Evolutionary conservation across 2,113 vertebrate genomes (phyloP).

Genomic region (Cathartes aura): DNA sequence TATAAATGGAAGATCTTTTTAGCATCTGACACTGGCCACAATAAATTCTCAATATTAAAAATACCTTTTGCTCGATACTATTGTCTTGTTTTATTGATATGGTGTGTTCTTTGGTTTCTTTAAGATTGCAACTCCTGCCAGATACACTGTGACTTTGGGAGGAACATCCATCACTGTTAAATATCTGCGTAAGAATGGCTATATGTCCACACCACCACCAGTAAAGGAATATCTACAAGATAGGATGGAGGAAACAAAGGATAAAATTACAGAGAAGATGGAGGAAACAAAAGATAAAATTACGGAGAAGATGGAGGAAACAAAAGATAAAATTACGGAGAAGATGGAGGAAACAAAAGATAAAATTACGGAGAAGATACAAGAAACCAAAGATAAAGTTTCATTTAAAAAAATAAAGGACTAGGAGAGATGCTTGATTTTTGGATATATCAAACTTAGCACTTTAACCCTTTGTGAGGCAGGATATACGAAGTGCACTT

Average conservation of each 20-base stretch:
- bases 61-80: not conserved
- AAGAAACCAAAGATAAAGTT: constrained; percentile 95
- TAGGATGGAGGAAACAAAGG: constrained; percentile 85
- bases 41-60: not conserved
- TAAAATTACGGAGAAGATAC: constrained; percentile 87
- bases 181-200: constrained; percentile 88
- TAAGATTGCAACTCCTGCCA: constrained; percentile 93
- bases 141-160: constrained; percentile 92
- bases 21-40: not conserved
- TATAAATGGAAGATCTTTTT: not conserved
- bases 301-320: constrained; percentile 88
- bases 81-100: not conserved
- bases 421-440: constrained; percentile 62
- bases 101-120: constrained; percentile 1
- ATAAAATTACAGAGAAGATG: constrained; percentile 84
- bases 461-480: constrained; percentile 65
- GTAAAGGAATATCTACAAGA: constrained; percentile 95
- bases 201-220: constrained; percentile 92
- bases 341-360: constrained; percentile 85
- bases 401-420: constrained; percentile 92
- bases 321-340: constrained; percentile 82
- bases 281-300: constrained; percentile 93
- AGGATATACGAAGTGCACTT: constrained; percentile 41
- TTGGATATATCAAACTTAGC: not conserved
- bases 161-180: constrained; percentile 92